Conservation (phyloP, 2,797 vertebrate species). For the Perodicticus potto region DNA sequence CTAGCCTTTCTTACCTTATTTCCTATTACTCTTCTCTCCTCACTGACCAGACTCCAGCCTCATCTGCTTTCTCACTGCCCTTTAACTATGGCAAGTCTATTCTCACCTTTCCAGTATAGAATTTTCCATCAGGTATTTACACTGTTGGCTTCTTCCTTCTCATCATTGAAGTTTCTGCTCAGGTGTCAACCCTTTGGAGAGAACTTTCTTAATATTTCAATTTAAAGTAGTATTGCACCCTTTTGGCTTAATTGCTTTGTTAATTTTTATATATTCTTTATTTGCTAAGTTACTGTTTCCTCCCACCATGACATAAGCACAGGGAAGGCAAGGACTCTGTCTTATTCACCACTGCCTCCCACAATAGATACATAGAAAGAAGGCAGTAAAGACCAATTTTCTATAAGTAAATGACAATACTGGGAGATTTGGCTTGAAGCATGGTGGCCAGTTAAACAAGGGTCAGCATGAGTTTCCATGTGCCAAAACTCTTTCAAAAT, state of each 20-base stretch:
- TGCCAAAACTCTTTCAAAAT: slow-evolving; percentile 1
- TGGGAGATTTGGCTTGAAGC: background rate
- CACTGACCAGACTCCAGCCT: background rate
- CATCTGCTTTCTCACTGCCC: background rate
- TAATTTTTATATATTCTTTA: background rate
- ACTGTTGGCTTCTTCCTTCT: background rate
- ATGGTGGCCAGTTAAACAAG: background rate
- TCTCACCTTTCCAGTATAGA: background rate
- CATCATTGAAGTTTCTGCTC: background rate
- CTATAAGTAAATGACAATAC: background rate
- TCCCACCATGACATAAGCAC: background rate
- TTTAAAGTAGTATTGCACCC: background rate
- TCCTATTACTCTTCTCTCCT: background rate
- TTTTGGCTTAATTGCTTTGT: background rate
- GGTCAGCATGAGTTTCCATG: background rate
- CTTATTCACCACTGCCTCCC: background rate
- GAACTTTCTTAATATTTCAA: background rate
- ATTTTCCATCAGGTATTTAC: background rate
- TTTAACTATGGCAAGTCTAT: background rate
- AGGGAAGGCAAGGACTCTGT: background rate
- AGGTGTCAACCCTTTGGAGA: background rate
- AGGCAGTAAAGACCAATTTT: slow-evolving; percentile 18
- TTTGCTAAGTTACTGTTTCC: slow-evolving; percentile 7
- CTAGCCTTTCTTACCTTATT: background rate
- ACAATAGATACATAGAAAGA: background rate